phyloP scores from a whole-genome alignment of 2,113 vertebrate genomes.

The Pteruthius melanotis region DNA sequence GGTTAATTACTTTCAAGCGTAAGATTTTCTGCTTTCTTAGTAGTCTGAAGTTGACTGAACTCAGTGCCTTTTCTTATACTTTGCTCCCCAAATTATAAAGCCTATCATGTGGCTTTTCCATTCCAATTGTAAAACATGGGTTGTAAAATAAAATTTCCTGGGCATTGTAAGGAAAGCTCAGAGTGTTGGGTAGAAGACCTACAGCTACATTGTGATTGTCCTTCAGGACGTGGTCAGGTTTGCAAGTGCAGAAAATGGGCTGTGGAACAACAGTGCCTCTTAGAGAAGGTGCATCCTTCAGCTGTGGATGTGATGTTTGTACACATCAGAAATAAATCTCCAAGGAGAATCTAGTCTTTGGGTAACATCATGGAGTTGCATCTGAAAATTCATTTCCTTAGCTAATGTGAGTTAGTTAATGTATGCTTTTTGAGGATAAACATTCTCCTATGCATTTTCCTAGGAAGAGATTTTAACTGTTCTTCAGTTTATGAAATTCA shows the following conservation, averaged over 20 bases:
- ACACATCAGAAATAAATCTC: not conserved
- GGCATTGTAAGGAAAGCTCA: not conserved
- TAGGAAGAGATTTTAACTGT: not conserved
- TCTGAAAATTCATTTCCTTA: not conserved
- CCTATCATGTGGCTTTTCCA: not conserved
- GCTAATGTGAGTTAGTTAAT: not conserved
- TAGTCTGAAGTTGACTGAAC: not conserved
- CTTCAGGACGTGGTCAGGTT: not conserved
- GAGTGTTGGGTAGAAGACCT: not conserved
- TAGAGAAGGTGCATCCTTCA: not conserved
- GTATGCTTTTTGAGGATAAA: not conserved
- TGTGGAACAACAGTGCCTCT: not conserved
- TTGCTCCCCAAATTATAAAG: not conserved
- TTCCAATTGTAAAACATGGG: not conserved
- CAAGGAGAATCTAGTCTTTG: not conserved
- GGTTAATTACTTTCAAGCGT: not conserved
- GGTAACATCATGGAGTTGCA: not conserved
- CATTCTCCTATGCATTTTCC: accelerated
- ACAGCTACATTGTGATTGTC: not conserved
- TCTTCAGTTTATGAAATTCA: not conserved
- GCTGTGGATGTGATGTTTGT: not conserved
- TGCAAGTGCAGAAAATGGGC: not conserved
- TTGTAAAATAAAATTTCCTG: not conserved
- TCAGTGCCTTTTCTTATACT: not conserved
- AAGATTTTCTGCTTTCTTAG: not conserved